phyloP scores from a whole-genome alignment of 2,888 invertebrate species.

The Chrysopilus asiliformis region DNA sequence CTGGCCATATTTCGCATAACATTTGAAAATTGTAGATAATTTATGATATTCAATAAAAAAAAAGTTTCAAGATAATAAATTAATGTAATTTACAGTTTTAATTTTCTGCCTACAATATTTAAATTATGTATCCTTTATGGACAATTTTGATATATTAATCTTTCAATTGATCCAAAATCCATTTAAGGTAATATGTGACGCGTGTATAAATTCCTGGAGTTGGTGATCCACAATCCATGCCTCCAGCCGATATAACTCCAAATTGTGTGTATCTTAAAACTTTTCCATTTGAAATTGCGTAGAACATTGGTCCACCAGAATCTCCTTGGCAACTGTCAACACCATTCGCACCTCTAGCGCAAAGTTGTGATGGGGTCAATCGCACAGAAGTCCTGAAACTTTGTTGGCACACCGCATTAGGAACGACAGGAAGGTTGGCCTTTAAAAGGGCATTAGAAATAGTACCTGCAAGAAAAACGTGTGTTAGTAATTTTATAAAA shows the following conservation, averaged over 20 bases:
- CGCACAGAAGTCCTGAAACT: conserved; percentile 19
- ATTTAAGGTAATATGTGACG: conserved; percentile 39
- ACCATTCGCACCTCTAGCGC: conserved; percentile 38
- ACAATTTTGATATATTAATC: too few species aligned
- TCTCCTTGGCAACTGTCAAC: conserved; percentile 15
- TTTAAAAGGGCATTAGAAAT: conserved; percentile 22
- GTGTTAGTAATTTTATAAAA: neutral
- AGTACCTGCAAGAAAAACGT: conserved; percentile 3
- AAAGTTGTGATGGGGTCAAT: conserved; percentile 37
- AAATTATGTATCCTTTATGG: too few species aligned
- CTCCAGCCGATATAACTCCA: conserved; percentile 52
- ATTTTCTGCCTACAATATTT: too few species aligned
- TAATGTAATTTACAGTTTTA: too few species aligned
- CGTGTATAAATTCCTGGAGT: conserved; percentile 44
- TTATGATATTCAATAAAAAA: too few species aligned
- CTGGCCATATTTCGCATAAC: too few species aligned
- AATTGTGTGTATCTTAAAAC: conserved; percentile 24
- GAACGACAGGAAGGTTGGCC: conserved; percentile 28
- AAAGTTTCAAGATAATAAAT: too few species aligned
- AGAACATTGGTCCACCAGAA: conserved; percentile 20
- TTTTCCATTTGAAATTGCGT: conserved; percentile 6
- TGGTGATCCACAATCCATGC: conserved; percentile 36
- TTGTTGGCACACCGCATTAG: conserved; percentile 25
- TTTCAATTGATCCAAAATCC: conserved; percentile 29
- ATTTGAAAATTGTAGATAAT: too few species aligned